phyloP scores from a whole-genome alignment of 2,888 invertebrate genomes.

The Chloroclysta siterata region DNA sequence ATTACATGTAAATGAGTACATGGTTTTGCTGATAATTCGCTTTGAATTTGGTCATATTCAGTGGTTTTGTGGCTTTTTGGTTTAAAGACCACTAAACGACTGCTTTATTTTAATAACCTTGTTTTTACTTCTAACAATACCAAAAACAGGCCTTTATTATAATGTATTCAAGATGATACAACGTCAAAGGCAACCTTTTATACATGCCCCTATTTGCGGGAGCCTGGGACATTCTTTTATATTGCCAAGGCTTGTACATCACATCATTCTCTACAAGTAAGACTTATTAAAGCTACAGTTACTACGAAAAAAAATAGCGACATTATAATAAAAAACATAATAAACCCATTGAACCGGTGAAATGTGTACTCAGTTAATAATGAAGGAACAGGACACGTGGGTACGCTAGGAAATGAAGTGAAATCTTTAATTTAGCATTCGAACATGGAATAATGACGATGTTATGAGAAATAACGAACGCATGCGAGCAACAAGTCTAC shows the following conservation, averaged over 20 bases:
- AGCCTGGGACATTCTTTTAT: background rate
- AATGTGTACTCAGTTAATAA: too few relatives aligned
- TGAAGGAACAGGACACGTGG: background rate
- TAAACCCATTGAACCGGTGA: too few relatives aligned
- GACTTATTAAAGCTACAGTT: too few relatives aligned
- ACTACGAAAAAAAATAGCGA: too few relatives aligned
- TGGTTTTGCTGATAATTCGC: background rate
- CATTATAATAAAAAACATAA: too few relatives aligned
- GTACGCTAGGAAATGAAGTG: background rate
- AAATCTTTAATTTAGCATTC: background rate
- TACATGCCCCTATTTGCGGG: background rate
- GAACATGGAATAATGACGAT: background rate
- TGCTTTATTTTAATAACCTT: too few relatives aligned
- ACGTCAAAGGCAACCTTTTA: background rate
- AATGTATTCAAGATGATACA: too few relatives aligned
- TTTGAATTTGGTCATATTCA: background rate
- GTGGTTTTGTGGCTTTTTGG: constrained; percentile 2
- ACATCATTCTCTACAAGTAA: background rate
- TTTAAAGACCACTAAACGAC: background rate
- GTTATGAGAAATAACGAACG: constrained; percentile 1
- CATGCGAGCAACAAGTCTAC: constrained; percentile 19
- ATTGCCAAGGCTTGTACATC: background rate
- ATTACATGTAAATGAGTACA: background rate
- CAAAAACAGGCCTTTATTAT: too few relatives aligned
- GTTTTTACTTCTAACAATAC: too few relatives aligned